phyloP scores from a whole-genome alignment of 53 echinoderm and acorn worm genomes.

The Hippasteria phrygiana region DNA sequence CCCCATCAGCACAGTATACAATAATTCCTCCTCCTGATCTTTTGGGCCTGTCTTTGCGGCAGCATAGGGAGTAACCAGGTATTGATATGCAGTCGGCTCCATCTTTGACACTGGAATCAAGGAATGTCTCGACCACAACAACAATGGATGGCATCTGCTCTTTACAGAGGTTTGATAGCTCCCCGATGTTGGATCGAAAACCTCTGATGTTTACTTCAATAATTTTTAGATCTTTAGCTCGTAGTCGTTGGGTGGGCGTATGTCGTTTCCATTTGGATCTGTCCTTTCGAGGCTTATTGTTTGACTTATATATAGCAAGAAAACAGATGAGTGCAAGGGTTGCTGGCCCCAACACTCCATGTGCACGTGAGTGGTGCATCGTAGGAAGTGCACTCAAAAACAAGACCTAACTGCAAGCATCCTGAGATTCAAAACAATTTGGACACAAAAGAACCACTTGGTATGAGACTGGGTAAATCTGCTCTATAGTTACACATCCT shows the following conservation, averaged over 20 bases:
- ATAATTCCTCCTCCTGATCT: constrained; percentile 59
- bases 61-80: constrained; percentile 63
- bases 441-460: no score
- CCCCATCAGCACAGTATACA: constrained; percentile 62
- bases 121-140: constrained; percentile 54
- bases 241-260: constrained; percentile 53
- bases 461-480: no score
- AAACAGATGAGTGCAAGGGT: constrained; percentile 30
- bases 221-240: constrained; percentile 23
- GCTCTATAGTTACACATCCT: no score
- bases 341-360: constrained; percentile 54
- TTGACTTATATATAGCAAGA: constrained; percentile 54
- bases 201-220: constrained; percentile 62
- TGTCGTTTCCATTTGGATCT: constrained; percentile 46
- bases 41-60: constrained; percentile 55
- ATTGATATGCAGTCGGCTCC: constrained; percentile 60
- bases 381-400: no score
- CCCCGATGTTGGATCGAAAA: constrained; percentile 53
- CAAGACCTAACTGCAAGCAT: no score
- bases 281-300: constrained; percentile 47
- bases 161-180: constrained; percentile 45
- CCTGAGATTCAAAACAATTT: no score
- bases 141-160: constrained; percentile 46
- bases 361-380: constrained; percentile 38
- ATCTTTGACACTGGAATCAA: constrained; percentile 47